Percentiles rank a stretch among this genome's conserved stretches.
Evolutionary conservation across 2,797 vertebrate genomes (phyloP).

Genomic region (Amazona finschi): DNA sequence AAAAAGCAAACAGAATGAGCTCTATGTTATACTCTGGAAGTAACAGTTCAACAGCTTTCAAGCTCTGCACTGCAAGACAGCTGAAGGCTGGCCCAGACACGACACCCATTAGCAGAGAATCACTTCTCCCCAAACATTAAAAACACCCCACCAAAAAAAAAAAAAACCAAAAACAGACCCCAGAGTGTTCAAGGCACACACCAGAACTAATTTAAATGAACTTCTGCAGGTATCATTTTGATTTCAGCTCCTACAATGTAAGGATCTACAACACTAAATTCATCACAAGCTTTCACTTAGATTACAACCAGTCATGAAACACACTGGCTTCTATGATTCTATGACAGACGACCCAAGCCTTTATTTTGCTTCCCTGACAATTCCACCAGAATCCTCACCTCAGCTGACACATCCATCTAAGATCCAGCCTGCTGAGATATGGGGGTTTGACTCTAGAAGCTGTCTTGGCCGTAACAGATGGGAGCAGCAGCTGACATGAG

Average conservation of each 20-base stretch:
- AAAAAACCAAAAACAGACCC: fast-evolving
- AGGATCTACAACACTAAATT: neutral
- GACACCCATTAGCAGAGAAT: neutral
- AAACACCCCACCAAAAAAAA: fast-evolving
- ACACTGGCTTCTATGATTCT: too few relatives aligned
- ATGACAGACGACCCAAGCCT: neutral
- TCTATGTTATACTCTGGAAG: neutral
- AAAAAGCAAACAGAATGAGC: neutral
- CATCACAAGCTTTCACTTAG: neutral
- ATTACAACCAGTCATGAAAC: neutral
- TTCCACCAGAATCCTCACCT: neutral
- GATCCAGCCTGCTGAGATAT: neutral
- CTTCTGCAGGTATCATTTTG: neutral
- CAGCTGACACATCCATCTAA: conserved; percentile 9
- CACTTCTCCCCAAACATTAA: neutral
- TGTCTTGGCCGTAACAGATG: conserved; percentile 1
- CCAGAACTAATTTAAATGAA: neutral
- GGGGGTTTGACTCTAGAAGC: neutral
- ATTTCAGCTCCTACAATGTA: neutral
- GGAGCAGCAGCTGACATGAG: conserved; percentile 22
- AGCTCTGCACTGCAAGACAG: neutral
- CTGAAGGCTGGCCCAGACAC: neutral
- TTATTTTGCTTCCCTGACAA: neutral
- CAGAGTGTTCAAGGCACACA: neutral
- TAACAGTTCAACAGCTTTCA: neutral